Evolutionary conservation across 2,113 vertebrate genomes (phyloP), one percentile per base, ranked within the genome.

Genomic region (Galbula dea): DNA sequence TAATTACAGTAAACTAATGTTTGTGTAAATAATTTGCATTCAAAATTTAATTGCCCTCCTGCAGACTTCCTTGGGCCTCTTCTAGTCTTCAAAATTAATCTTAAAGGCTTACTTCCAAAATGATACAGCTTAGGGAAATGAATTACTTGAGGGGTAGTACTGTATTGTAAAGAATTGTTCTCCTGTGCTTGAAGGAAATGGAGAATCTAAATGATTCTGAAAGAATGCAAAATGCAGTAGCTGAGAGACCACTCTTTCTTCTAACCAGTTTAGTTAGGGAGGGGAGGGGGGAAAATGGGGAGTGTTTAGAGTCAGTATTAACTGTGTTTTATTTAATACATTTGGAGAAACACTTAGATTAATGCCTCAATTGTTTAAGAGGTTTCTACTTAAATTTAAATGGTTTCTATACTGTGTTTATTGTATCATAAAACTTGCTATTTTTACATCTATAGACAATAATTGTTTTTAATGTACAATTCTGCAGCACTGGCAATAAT

Each of bases 401-500:
- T 87, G 92, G 90, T 97, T 97, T 97, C 97, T 97, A 85, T 96
- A 93, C 89, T 90, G 76, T 96, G 92, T 97, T 97, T 97, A 91
- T 48, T 95, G 95, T 97, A 90, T 82, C 94, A 96, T 96, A 96
- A 96, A 97, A 97, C 96, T 90, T 97, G 96, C 93, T 97, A 96
- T 98, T 98, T 98, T 97, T 98, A 95, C 97, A 97, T 97, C 96
- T 97, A 41, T 92, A 96, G 95, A 95, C 91, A 96, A 69, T 63
- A 94, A 93, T 94, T 96, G 87, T 97, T 97, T 97, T 97, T 96
- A 97, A 97, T 91, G 96, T 96, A 95, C 88, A 94, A 76, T 92
- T 90, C 83, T 94, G 91, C 95, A 95, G 85, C 85, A 82, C 94
- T 97, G 77, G 85, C 73, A 90, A 78, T 96, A 81, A 86, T 96